A percentile compares a stretch with the other conserved stretches of the same genome.
These are phyloP conservation scores for Aphrocallistes beatrix DNA, from an alignment of 37 sponge, comb jelly and placozoan species.

Conservation along the genomic window DNA sequence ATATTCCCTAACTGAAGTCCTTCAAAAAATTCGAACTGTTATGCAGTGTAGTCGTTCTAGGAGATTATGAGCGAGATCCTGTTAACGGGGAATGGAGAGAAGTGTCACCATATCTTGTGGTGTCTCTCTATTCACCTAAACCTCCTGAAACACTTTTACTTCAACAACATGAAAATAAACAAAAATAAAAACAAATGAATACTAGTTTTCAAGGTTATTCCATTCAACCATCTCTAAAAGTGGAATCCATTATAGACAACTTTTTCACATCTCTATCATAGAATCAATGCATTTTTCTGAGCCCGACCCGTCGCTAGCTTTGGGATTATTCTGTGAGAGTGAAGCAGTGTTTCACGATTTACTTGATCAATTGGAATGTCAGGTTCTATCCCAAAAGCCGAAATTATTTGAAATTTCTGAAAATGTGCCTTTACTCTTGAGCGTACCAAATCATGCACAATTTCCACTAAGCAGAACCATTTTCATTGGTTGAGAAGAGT, in stretches of 20 bases:
- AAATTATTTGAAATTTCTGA: constrained; percentile 9
- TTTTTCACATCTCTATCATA: constrained; percentile 37
- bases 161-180: background rate
- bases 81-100: background rate
- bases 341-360: constrained; percentile 54
- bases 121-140: background rate
- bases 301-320: constrained; percentile 72
- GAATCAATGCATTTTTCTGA: constrained; percentile 43
- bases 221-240: background rate
- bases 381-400: background rate
- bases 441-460: too few species aligned
- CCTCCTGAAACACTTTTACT: background rate
- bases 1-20: too few species aligned
- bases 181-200: background rate
- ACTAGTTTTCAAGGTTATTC: background rate
- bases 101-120: background rate
- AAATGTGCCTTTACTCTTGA: background rate
- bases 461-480: too few species aligned
- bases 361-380: constrained; percentile 17
- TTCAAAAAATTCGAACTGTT: background rate
- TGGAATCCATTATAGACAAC: background rate
- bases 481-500: background rate
- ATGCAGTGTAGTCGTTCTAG: background rate
- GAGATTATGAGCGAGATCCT: background rate
- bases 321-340: constrained; percentile 57